Conservation (phyloP, 1,140 invertebrate genomes). For the Brachionus sp. region DNA sequence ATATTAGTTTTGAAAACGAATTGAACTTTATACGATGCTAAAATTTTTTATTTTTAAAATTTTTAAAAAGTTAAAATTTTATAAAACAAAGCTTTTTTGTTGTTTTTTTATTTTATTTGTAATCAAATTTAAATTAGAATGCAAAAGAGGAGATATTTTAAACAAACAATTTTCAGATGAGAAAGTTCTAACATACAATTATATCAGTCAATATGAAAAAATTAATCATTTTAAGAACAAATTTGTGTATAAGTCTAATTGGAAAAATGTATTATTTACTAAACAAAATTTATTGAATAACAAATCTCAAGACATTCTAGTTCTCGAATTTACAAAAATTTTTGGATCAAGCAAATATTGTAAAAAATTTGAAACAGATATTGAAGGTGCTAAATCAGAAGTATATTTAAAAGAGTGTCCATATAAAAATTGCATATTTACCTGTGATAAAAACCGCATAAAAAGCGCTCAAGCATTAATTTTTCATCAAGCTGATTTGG, state of each 20-base stretch:
- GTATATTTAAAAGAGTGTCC: conserved; percentile 16
- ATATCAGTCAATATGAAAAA: neutral
- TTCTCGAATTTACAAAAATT: neutral
- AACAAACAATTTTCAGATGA: neutral
- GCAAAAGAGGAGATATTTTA: neutral
- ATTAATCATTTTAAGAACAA: neutral
- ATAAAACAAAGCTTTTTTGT: neutral
- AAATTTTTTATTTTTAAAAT: neutral
- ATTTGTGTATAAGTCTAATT: neutral
- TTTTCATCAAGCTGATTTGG: neutral
- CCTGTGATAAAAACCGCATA: neutral
- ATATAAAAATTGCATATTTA: conserved; percentile 35
- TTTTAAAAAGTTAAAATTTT: neutral
- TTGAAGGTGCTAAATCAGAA: neutral
- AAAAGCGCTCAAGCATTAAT: neutral
- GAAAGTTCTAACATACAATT: neutral
- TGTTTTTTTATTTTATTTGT: neutral
- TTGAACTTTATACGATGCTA: neutral
- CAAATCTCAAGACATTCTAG: neutral
- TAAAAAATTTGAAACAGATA: neutral
- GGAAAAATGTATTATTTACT: neutral
- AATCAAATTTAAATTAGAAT: neutral
- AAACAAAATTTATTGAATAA: neutral
- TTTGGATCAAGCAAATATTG: conserved; percentile 7
- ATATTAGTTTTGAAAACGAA: neutral